Percentiles rank a stretch among this genome's conserved stretches.
phyloP scores from a whole-genome alignment of 2,113 vertebrate genomes.

The Mastomys coucha region DNA sequence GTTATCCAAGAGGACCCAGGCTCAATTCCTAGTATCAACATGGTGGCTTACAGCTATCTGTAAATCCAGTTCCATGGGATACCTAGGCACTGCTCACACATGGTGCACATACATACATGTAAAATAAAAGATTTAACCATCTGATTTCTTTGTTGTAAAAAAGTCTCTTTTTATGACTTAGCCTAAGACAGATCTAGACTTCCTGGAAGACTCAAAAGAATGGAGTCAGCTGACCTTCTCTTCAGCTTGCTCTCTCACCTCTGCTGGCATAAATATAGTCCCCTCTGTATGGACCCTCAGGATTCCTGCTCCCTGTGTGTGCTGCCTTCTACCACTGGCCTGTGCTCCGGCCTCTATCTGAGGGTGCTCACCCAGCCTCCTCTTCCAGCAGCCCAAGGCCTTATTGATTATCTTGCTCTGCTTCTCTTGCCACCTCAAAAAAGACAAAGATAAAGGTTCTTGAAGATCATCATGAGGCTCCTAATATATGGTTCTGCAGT shows the following conservation, averaged over 20 bases:
- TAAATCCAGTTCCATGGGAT: background rate
- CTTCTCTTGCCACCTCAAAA: background rate
- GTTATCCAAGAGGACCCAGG: background rate
- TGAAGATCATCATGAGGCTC: constrained; percentile 59
- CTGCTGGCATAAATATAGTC: background rate
- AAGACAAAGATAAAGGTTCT: background rate
- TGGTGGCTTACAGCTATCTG: background rate
- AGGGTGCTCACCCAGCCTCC: rapidly evolving
- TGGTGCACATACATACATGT: background rate
- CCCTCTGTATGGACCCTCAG: background rate
- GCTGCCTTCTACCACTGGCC: background rate
- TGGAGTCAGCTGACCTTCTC: background rate
- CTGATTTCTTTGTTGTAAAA: background rate
- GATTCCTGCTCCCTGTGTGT: background rate
- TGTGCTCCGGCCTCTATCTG: background rate
- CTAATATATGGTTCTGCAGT: constrained; percentile 61
- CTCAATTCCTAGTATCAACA: background rate
- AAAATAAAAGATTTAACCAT: background rate
- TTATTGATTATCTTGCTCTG: background rate
- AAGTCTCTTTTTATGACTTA: background rate
- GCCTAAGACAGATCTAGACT: constrained; percentile 20
- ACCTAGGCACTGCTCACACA: background rate
- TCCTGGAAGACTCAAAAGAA: background rate
- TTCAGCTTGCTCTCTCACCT: background rate
- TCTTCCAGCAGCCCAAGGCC: background rate